phyloP scores from a whole-genome alignment of 2,888 invertebrate genomes.

The Calliphora vomitoria region DNA sequence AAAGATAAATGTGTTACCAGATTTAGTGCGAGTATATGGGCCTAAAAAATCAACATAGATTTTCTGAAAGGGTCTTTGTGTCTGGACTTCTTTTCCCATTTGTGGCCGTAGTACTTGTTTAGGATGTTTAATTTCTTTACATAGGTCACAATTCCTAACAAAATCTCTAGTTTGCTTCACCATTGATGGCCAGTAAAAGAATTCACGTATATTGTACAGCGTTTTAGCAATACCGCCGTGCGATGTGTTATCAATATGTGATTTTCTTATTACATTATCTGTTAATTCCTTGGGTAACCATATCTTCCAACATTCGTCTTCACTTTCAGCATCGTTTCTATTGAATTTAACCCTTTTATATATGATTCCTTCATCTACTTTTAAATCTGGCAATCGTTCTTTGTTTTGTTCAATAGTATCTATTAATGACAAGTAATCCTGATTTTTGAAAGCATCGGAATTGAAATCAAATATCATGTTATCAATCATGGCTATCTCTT shows the following conservation, averaged over 20 bases:
- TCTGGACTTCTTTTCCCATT: neutral
- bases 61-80: neutral
- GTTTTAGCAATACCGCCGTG: neutral
- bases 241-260: neutral
- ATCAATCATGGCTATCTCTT: neutral
- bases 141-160: neutral
- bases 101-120: neutral
- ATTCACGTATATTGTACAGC: neutral
- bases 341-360: too few species aligned
- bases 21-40: neutral
- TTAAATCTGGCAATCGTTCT: too few species aligned
- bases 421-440: neutral
- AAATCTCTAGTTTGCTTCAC: neutral
- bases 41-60: neutral
- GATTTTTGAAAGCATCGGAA: neutral
- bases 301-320: neutral
- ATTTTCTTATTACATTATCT: neutral
- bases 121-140: neutral
- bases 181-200: constrained; percentile 1
- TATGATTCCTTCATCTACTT: too few species aligned
- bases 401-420: neutral
- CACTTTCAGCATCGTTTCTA: neutral
- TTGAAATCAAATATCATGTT: neutral
- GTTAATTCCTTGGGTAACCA: neutral
- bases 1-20: neutral